Conservation (phyloP, 2,888 invertebrate species). For the Steinernema scapterisci region DNA sequence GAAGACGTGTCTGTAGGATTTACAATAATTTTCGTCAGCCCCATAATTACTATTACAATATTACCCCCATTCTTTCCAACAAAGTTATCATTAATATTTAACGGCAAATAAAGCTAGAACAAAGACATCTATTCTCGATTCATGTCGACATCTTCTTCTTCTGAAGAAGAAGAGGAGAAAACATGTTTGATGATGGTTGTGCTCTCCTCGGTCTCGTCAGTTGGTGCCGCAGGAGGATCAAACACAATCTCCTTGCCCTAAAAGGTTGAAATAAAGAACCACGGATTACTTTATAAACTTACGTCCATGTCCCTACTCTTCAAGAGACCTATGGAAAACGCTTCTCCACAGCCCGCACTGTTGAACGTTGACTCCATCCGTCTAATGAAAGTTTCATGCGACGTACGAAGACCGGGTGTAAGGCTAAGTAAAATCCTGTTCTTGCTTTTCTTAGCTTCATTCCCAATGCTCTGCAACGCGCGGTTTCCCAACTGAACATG, state of each 20-base stretch:
- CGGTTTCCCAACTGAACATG: not conserved
- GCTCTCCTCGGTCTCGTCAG: no score
- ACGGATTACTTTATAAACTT: not conserved
- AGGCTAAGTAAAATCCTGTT: not conserved
- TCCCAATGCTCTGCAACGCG: not conserved
- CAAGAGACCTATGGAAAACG: not conserved
- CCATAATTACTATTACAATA: no score
- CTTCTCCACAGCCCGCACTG: conserved; percentile 6
- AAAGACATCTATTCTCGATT: no score
- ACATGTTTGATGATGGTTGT: no score
- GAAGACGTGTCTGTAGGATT: no score
- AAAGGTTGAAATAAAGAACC: not conserved
- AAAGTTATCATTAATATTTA: no score
- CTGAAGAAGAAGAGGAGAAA: no score
- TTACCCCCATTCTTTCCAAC: no score
- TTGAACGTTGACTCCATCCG: not conserved
- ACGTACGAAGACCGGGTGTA: not conserved
- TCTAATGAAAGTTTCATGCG: not conserved
- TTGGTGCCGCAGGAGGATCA: no score
- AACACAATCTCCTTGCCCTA: not conserved
- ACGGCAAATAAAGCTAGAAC: no score
- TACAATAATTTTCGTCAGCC: no score
- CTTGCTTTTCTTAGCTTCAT: not conserved
- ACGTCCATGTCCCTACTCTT: conserved; percentile 12
- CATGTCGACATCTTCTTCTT: no score